Evolutionary conservation across 2,888 invertebrate species (phyloP).

Genomic region (Patella caerulea): DNA sequence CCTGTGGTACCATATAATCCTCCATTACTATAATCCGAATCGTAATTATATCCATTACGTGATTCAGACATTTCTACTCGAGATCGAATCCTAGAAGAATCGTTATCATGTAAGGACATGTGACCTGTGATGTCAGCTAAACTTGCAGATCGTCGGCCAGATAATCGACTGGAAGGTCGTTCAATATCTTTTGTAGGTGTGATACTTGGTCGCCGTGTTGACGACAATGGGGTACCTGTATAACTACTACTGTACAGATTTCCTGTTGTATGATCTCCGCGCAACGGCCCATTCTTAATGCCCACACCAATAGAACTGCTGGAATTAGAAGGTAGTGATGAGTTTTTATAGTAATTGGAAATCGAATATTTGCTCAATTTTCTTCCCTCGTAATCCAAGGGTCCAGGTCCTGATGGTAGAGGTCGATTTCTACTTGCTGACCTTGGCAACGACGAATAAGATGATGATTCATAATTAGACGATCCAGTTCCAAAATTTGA

Average conservation of each 20-base stretch:
- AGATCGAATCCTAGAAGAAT: slow-evolving; percentile 32
- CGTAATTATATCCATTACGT: slow-evolving; percentile 30
- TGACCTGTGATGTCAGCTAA: slow-evolving; percentile 40
- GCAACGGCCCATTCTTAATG: background rate
- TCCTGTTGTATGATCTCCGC: background rate
- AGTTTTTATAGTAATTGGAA: slow-evolving; percentile 28
- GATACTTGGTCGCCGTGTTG: slow-evolving; percentile 26
- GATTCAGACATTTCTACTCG: slow-evolving; percentile 40
- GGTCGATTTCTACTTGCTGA: slow-evolving; percentile 31
- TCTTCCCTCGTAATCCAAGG: slow-evolving; percentile 50
- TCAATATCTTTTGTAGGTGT: slow-evolving; percentile 24
- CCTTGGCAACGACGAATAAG: background rate
- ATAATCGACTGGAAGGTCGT: slow-evolving; percentile 14
- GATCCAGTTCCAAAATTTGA: no score
- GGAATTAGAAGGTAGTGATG: slow-evolving; percentile 27
- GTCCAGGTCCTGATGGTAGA: slow-evolving; percentile 56
- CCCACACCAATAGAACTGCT: background rate
- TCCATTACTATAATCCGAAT: slow-evolving; percentile 31
- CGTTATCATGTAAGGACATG: slow-evolving; percentile 32
- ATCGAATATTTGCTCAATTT: slow-evolving; percentile 37
- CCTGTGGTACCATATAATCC: slow-evolving; percentile 39
- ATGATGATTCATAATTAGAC: background rate
- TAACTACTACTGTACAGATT: slow-evolving; percentile 15
- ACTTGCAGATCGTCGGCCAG: slow-evolving; percentile 43
- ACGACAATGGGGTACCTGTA: slow-evolving; percentile 29